Percentiles rank a stretch among this genome's conserved stretches.
Conservation (phyloP, 2,888 invertebrate genomes). For the Piscicola geometra region DNA sequence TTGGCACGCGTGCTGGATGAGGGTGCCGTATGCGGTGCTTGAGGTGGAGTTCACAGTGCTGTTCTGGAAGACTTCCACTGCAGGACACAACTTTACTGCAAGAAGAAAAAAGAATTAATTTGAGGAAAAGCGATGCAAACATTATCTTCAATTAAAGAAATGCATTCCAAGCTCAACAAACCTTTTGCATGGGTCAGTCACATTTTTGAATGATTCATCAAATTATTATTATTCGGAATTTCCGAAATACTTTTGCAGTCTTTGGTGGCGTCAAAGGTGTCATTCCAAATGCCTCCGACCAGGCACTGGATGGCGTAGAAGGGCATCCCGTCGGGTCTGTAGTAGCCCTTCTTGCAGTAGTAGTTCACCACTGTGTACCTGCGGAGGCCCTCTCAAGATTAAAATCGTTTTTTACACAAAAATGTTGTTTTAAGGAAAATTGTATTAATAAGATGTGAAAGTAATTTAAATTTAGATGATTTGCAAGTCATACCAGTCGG, state of each 20-base stretch:
- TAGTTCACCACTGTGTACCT: conserved; percentile 38
- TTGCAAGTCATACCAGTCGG: conserved; percentile 35
- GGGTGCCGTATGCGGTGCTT: conserved; percentile 36
- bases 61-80: conserved; percentile 31
- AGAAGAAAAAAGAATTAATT: conserved; percentile 3
- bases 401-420: background rate
- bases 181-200: too few species aligned
- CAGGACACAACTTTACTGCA: conserved; percentile 40
- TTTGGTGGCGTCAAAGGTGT: conserved; percentile 26
- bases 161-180: too few species aligned
- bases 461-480: background rate
- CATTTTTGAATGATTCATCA: too few species aligned
- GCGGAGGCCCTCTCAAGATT: background rate
- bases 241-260: conserved; percentile 36
- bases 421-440: background rate
- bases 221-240: too few species aligned
- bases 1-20: conserved; percentile 40
- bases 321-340: conserved; percentile 38
- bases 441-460: too few species aligned
- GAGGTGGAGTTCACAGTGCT: conserved; percentile 34
- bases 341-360: conserved; percentile 39
- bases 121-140: background rate
- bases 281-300: conserved; percentile 39
- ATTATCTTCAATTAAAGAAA: background rate
- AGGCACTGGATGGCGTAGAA: conserved; percentile 35